These are phyloP conservation scores for Malacoctenus gilli DNA, from an alignment of 2,797 vertebrate genomes.

Conservation along the genomic window DNA sequence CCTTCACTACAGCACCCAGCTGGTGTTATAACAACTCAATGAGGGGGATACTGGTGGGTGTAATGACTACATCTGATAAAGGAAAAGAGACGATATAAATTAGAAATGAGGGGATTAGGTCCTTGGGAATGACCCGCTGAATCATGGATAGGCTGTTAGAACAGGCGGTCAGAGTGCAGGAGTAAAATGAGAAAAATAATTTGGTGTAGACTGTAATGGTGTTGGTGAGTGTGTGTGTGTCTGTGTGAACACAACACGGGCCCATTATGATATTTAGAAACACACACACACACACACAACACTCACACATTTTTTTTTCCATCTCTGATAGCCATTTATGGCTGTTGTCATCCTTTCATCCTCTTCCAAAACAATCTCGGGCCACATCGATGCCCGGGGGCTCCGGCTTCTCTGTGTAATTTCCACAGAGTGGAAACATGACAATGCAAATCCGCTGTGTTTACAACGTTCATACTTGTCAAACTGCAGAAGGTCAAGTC, in stretches of 20 bases:
- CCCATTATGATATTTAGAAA: slow-evolving; percentile 10
- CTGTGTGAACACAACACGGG: slow-evolving; percentile 17
- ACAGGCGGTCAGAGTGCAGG: slow-evolving; percentile 23
- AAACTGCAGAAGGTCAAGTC: slow-evolving; percentile 75
- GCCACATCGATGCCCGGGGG: slow-evolving; percentile 38
- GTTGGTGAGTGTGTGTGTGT: slow-evolving; percentile 8
- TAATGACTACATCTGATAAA: slow-evolving; percentile 75
- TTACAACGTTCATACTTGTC: slow-evolving; percentile 72
- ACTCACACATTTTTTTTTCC: background rate
- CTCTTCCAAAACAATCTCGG: slow-evolving; percentile 48
- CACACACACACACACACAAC: slow-evolving; percentile 6
- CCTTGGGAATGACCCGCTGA: slow-evolving; percentile 76
- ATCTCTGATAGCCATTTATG: slow-evolving; percentile 53
- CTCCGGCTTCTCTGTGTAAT: slow-evolving; percentile 31
- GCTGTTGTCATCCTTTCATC: slow-evolving; percentile 50
- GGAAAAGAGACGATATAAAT: slow-evolving; percentile 66
- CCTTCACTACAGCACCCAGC: slow-evolving; percentile 66
- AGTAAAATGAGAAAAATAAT: slow-evolving; percentile 33
- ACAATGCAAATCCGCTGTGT: slow-evolving; percentile 67
- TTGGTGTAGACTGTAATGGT: slow-evolving; percentile 33
- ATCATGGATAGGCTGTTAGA: slow-evolving; percentile 68
- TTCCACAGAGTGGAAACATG: slow-evolving; percentile 54
- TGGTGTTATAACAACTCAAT: slow-evolving; percentile 70
- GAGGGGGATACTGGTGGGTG: slow-evolving; percentile 58
- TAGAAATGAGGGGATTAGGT: slow-evolving; percentile 75